Evolutionary conservation across 2,113 vertebrate species (phyloP), one percentile per base, ranked within the genome.

Genomic region (Trogon melanurus): DNA sequence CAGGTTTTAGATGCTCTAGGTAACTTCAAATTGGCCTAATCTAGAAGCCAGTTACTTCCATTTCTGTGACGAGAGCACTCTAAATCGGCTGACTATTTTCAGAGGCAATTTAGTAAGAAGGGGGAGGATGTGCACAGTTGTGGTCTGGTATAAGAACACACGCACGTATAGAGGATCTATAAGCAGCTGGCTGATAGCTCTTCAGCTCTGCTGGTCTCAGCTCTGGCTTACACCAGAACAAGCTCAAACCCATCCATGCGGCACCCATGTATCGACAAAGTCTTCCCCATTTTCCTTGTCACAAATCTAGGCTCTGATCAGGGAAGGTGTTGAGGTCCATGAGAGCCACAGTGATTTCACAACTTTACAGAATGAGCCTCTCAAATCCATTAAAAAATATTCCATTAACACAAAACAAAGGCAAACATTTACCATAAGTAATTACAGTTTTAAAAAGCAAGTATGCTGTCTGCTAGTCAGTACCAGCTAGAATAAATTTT

Each of bases 371-470:
- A 78, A 78, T 50, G 51, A 65, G 21, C 51, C 48, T 48, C 47
- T 81, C 74, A 60, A 93, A 48, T 34, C 30, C 4, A 3, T 32
- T 22, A 26, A 90, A 86, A 41, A 83, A 34, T n/a, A 58, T 67
- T 74, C 76, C 36, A 71, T 88, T 75, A 88, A 80, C 53, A 72
- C n/a, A 91, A 90, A 90, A 81, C 9, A 16, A 84, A 91, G 45
- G 45, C 7, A 85, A 89, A 82, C 25, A 21, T 47, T 60, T 57
- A 78, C 44, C 19, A 2, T 30, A 86, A 47, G 23, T 60, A 92
- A 74, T 71, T 23, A 67, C 21, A 83, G 34, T 19, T 91, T 86
- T 86, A 71, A 78, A 95, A 91, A 72, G 6, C 27, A 80, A 29
- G 15, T 29, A 16, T 36, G 19, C 16, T 81, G 8, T 61, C 65